A percentile compares a stretch with the other conserved stretches of the same genome.
phyloP scores from a whole-genome alignment of 2,888 invertebrate genomes.

The Anodontia alba region DNA sequence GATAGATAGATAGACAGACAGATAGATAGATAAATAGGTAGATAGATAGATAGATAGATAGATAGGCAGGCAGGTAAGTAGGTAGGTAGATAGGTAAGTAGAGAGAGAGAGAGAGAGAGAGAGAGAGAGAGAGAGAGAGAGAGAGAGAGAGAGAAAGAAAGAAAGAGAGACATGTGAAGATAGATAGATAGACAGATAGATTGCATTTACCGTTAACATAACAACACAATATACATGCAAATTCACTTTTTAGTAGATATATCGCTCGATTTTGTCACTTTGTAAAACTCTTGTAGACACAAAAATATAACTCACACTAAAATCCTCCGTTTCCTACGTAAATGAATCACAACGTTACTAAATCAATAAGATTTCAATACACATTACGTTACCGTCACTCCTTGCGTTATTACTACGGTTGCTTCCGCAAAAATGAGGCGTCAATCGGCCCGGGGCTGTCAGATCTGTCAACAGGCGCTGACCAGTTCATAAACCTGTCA shows the following conservation, averaged over 20 bases:
- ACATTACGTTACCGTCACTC: slow-evolving; percentile 18
- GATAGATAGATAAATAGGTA: not conserved
- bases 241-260: too few species aligned
- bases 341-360: not conserved
- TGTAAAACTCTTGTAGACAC: too few species aligned
- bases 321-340: too few species aligned
- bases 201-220: not conserved
- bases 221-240: too few species aligned
- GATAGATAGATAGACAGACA: not conserved
- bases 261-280: too few species aligned
- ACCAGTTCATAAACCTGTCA: slow-evolving; percentile 12
- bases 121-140: not conserved
- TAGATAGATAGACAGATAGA: not conserved
- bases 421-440: slow-evolving; percentile 12
- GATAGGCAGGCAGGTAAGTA: not conserved
- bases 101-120: not conserved
- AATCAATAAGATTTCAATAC: not conserved
- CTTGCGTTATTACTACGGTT: not conserved
- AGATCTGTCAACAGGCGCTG: slow-evolving; percentile 4
- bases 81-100: not conserved
- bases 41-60: not conserved
- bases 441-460: not conserved
- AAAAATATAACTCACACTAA: too few species aligned
- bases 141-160: not conserved
- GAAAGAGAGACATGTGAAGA: not conserved